Conservation (phyloP, 2,797 vertebrate genomes). For the Leucoraja ocellata region DNA sequence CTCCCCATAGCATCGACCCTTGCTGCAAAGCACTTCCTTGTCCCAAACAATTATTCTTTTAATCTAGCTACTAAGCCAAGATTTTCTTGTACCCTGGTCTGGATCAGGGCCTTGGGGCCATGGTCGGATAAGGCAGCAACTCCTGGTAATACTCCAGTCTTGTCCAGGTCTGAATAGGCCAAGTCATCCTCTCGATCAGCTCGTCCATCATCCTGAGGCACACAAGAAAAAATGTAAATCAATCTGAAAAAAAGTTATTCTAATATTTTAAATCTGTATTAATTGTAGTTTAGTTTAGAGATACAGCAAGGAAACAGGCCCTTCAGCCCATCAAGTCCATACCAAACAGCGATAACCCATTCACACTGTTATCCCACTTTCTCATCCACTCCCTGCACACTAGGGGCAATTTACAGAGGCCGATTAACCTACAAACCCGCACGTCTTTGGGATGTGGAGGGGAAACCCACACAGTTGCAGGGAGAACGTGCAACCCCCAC, state of each 20-base stretch:
- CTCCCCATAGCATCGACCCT: no score
- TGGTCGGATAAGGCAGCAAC: background rate
- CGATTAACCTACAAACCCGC: no score
- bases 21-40: no score
- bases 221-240: background rate
- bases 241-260: background rate
- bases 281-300: background rate
- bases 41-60: no score
- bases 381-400: no score
- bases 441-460: no score
- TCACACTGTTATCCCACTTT: no score
- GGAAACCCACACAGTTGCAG: no score
- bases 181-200: background rate
- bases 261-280: background rate
- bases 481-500: no score
- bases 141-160: background rate
- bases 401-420: no score
- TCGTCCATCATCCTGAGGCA: background rate
- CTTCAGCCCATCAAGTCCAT: no score
- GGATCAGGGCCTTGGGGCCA: conserved; percentile 38
- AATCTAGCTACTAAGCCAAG: background rate
- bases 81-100: conserved; percentile 40
- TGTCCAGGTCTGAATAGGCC: background rate
- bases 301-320: background rate
- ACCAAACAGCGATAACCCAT: no score